Conservation (phyloP, 2,888 invertebrate genomes). For the Drosophila longiperda region DNA sequence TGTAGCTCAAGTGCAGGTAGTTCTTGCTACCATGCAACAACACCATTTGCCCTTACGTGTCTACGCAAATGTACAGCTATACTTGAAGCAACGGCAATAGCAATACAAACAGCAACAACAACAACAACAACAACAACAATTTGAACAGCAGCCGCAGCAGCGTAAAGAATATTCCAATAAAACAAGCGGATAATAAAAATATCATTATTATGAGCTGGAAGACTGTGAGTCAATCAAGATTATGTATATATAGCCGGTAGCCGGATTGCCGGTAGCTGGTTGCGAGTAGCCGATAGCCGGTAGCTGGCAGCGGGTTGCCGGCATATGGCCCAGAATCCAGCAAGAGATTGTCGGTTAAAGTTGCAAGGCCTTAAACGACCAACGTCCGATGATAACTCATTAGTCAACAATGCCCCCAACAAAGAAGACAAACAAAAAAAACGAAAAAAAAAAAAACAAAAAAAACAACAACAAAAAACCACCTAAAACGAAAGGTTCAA, state of each 20-base stretch:
- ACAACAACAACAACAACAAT: constrained; percentile 1
- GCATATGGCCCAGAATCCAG: constrained; percentile 10
- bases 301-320: constrained; percentile 32
- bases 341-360: constrained; percentile 28
- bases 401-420: constrained; percentile 24
- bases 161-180: constrained; percentile 59
- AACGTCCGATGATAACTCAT: constrained; percentile 62
- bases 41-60: constrained; percentile 19
- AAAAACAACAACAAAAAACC: constrained; percentile 1
- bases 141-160: constrained; percentile 9
- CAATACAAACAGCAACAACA: not conserved
- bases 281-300: constrained; percentile 4
- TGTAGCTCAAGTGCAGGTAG: constrained; percentile 65
- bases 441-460: not conserved
- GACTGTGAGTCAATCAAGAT: constrained; percentile 71
- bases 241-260: constrained; percentile 15
- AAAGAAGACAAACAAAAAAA: not conserved
- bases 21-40: constrained; percentile 18
- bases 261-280: constrained; percentile 29
- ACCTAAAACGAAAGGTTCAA: constrained; percentile 17
- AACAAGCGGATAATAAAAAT: constrained; percentile 75
- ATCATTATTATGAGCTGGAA: constrained; percentile 62
- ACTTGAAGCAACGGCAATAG: constrained; percentile 30
- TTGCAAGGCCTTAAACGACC: constrained; percentile 37
- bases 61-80: constrained; percentile 70